These are phyloP conservation scores for Hipparchia sbordonii DNA, from an alignment of 2,888 invertebrate genomes.

Conservation along the genomic window DNA sequence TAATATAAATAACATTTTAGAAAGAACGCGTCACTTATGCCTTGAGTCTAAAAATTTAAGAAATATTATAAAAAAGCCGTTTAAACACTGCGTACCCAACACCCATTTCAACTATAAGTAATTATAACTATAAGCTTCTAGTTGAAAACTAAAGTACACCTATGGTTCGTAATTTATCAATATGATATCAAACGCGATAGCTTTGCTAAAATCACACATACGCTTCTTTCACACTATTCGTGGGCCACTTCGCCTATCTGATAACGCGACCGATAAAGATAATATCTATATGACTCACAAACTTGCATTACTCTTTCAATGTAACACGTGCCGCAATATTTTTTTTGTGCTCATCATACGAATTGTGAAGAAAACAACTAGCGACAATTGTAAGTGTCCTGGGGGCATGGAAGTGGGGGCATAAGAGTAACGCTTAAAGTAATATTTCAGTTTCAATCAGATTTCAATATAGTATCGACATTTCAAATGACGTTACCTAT, in stretches of 20 bases:
- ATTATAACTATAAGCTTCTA: not conserved
- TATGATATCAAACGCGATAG: slow-evolving; percentile 47
- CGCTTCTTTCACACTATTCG: slow-evolving; percentile 41
- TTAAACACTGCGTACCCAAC: not conserved
- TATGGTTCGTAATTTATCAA: slow-evolving; percentile 14
- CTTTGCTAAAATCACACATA: slow-evolving; percentile 54
- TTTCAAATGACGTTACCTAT: no score
- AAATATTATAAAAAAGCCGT: no score
- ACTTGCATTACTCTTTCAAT: slow-evolving; percentile 35
- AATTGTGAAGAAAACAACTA: not conserved
- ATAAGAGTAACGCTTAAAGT: no score
- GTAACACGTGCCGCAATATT: slow-evolving; percentile 28
- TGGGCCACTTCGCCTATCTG: slow-evolving; percentile 60
- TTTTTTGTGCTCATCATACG: slow-evolving; percentile 6
- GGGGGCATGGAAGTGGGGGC: no score
- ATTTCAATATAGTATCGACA: no score
- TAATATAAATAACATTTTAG: no score
- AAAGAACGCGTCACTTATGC: no score
- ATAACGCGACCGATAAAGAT: slow-evolving; percentile 74
- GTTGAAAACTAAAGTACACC: not conserved
- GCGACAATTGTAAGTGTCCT: not conserved
- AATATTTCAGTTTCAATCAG: no score
- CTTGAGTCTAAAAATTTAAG: no score
- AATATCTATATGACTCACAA: slow-evolving; percentile 68
- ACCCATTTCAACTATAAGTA: not conserved